phyloP scores from a whole-genome alignment of 2,888 invertebrate genomes.

The Malthinus seriepunctatus region DNA sequence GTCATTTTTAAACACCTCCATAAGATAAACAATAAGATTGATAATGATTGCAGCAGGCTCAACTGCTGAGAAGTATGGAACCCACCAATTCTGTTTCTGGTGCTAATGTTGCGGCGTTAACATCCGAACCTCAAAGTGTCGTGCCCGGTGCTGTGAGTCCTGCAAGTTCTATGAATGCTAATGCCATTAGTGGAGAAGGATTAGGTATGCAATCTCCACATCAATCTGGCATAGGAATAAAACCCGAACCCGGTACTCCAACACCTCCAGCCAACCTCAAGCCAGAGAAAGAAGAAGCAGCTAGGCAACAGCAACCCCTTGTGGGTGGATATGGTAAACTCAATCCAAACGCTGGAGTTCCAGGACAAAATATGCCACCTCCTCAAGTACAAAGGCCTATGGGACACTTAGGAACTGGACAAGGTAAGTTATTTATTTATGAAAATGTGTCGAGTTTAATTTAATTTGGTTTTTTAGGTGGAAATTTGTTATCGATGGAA shows the following conservation, averaged over 20 bases:
- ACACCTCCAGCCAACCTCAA: constrained; percentile 74
- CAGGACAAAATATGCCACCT: constrained; percentile 61
- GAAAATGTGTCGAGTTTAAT: neutral
- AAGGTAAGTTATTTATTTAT: constrained; percentile 47
- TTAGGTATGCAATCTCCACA: constrained; percentile 55
- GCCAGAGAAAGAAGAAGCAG: constrained; percentile 87
- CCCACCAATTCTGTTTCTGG: constrained; percentile 43
- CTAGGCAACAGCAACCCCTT: constrained; percentile 83
- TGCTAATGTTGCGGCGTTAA: constrained; percentile 51
- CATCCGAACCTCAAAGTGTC: constrained; percentile 52
- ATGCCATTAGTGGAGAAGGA: constrained; percentile 56
- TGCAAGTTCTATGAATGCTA: constrained; percentile 54
- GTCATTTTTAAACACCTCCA: too few relatives aligned
- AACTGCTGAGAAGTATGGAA: constrained; percentile 74
- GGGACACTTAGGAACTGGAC: constrained; percentile 48
- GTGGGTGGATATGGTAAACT: constrained; percentile 48
- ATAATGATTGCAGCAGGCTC: constrained; percentile 93
- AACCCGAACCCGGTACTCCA: constrained; percentile 70
- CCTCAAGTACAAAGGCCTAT: constrained; percentile 59
- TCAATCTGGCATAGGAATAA: constrained; percentile 52
- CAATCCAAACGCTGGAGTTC: constrained; percentile 59
- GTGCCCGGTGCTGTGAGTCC: constrained; percentile 62
- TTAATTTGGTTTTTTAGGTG: too few relatives aligned
- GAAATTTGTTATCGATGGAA: constrained; percentile 60
- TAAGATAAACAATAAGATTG: too few relatives aligned